Base-by-base conservation (phyloP, 1,140 invertebrate genomes). In the Camponotus pennsylvanicus region DNA sequence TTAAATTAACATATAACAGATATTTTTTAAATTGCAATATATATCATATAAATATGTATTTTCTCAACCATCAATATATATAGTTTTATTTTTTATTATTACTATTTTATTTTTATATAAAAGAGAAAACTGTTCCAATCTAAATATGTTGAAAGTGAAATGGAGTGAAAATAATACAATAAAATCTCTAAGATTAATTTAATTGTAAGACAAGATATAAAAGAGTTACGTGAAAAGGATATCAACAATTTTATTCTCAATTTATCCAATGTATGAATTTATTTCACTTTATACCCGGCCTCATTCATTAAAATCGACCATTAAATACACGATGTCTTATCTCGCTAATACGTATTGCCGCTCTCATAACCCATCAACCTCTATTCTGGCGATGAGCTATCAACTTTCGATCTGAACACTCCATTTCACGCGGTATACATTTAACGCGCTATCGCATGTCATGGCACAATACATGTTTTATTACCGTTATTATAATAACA, bases 371-470 rank as follows among this genome's bases (percentile, higher is more conserved):
- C 64, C 78, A 71, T 82, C 78, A 82, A 82, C 78, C 78, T 82
- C 78, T 71, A 82, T 82, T 82, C 49, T 15, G 57, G 15, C 69
- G 27, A n/a, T 6, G 66, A 32, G 78, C 11, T 59, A 82, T 71
- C 71, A 82, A 82, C 78, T 82, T 82, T 82, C 78, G 71, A 82
- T 82, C 67, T 71, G 66, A 18, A 71, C 67, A 82, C 67, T 82
- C 40, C 52, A 82, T 82, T 82, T 82, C 78, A 82, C 78, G 78
- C 6, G 78, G 18, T 80, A 57, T 13, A 82, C 67, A 82, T 82
- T 59, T 71, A 82, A 70, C 52, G 45, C 45, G 40, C 27, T 40
- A 40, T 42, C 40, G 11, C 21, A 40, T 55, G 59, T 27, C 59
- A 9, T n/a, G 59, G 27, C 37, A 61, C 18, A 15, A 6, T 27